These are phyloP conservation scores for Girardia tigrina DNA, from an alignment of 2,888 invertebrate genomes.

Conservation along the genomic window DNA sequence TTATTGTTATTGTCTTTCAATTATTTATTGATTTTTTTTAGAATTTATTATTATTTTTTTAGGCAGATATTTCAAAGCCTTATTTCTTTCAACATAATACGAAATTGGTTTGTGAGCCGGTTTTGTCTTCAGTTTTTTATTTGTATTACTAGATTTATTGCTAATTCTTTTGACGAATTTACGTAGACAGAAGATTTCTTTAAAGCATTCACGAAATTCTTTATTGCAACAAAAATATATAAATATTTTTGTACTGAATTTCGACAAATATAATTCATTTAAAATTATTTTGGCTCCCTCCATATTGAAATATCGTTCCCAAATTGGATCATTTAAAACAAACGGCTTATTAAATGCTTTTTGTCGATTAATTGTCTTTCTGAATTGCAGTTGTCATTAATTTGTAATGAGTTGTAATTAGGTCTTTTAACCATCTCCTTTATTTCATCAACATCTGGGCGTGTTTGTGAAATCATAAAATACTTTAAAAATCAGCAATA, in stretches of 20 bases:
- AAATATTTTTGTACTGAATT: not conserved
- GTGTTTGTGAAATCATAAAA: no score
- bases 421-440: no score
- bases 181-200: not conserved
- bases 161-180: not conserved
- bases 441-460: no score
- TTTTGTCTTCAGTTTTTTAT: not conserved
- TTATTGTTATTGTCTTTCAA: no score
- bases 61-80: no score
- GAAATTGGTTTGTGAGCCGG: not conserved
- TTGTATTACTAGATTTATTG: not conserved
- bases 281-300: not conserved
- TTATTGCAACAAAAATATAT: not conserved
- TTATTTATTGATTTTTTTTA: no score
- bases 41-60: no score
- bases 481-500: no score
- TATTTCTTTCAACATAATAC: not conserved
- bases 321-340: not conserved
- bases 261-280: not conserved
- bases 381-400: no score
- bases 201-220: not conserved
- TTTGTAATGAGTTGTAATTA: no score
- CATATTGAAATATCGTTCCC: conserved; percentile 4
- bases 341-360: no score
- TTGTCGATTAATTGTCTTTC: no score